Evolutionary conservation across 2,113 vertebrate genomes (phyloP).

Genomic region (Microcebus griseorufus): DNA sequence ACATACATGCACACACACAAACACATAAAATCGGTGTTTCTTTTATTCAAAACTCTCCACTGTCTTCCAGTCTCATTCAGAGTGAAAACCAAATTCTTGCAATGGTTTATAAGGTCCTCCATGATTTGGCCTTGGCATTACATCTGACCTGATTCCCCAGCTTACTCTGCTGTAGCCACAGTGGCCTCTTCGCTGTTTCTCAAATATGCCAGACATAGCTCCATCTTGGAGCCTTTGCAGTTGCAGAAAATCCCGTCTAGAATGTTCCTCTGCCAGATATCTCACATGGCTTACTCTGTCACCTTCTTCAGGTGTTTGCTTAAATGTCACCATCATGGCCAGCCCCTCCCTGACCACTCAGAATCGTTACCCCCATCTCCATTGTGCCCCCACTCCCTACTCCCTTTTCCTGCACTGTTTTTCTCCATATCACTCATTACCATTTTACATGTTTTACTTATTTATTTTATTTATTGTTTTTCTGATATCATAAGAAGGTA

Average conservation of each 20-base stretch:
- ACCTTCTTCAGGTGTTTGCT: neutral
- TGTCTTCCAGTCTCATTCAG: neutral
- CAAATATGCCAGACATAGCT: neutral
- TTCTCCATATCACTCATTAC: neutral
- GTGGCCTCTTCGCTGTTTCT: neutral
- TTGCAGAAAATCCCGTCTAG: neutral
- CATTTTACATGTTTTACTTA: neutral
- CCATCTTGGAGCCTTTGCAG: neutral
- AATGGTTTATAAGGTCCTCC: neutral
- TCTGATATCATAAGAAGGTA: neutral
- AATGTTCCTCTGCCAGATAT: neutral
- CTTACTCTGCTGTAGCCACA: neutral
- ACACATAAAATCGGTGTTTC: neutral
- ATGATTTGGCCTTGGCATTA: neutral
- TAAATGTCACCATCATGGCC: neutral
- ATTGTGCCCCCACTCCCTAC: neutral
- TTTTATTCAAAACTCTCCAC: neutral
- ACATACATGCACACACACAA: neutral
- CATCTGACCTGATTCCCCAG: neutral
- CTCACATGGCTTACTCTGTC: neutral
- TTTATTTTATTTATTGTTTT: neutral
- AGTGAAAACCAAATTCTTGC: neutral
- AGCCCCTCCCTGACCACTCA: neutral
- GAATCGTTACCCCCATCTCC: neutral
- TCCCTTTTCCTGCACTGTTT: neutral